Conservation (phyloP, 1,140 invertebrate species). For the Euura lappo region DNA sequence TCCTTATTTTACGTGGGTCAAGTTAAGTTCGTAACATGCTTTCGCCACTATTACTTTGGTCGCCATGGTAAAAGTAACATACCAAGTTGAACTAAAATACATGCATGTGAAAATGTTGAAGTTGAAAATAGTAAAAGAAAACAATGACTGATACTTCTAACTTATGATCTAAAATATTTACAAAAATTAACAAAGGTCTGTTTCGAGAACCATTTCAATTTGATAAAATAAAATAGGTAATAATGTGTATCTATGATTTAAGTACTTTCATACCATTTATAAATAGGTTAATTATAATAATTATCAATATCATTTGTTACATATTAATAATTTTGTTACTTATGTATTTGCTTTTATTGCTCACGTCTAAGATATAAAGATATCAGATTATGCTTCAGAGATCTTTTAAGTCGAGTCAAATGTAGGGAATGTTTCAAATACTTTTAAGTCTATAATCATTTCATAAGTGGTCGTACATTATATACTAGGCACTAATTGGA, state of each 20-base stretch:
- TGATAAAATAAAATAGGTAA: not conserved
- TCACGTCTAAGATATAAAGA: not conserved
- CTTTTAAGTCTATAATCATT: not conserved
- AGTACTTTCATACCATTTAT: not conserved
- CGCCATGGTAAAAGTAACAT: constrained; percentile 46
- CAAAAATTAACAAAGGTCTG: constrained; percentile 37
- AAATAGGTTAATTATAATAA: not conserved
- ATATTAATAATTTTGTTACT: not conserved
- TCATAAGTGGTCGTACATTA: not conserved
- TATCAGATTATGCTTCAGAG: constrained; percentile 5
- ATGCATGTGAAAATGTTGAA: constrained; percentile 46
- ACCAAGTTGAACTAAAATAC: constrained; percentile 40
- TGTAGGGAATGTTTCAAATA: not conserved
- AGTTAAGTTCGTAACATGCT: not conserved
- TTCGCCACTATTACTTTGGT: constrained; percentile 47
- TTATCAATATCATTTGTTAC: too few species aligned
- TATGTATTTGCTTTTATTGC: not conserved
- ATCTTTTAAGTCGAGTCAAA: constrained; percentile 7
- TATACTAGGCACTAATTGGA: constrained; percentile 52
- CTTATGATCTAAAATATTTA: constrained; percentile 43
- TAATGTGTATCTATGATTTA: not conserved
- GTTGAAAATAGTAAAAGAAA: constrained; percentile 27
- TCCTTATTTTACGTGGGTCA: too few species aligned
- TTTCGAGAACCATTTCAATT: not conserved
- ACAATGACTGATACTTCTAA: constrained; percentile 39